phyloP scores from a whole-genome alignment of 2,888 invertebrate species.

The Charanyca ferruginea region DNA sequence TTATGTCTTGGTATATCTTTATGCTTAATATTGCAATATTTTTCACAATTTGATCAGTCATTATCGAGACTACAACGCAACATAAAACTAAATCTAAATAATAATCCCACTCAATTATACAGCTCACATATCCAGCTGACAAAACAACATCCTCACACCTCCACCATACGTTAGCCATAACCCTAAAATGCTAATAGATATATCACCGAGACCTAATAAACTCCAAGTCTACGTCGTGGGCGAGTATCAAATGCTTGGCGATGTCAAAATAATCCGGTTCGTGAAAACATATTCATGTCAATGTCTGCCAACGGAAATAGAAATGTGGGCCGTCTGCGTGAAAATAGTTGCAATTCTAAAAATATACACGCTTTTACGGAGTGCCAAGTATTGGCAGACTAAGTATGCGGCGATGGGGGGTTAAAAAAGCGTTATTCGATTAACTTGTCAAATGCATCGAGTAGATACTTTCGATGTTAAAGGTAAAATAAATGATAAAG shows the following conservation, averaged over 20 bases:
- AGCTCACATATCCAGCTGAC: background rate
- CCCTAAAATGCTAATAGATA: constrained; percentile 40
- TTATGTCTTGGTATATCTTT: too few species aligned
- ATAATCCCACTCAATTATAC: background rate
- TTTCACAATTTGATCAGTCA: background rate
- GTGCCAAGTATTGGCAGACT: constrained; percentile 38
- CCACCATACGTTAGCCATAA: constrained; percentile 13
- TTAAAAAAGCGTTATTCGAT: constrained; percentile 32
- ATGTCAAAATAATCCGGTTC: constrained; percentile 60
- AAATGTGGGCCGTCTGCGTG: constrained; percentile 49
- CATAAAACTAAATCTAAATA: constrained; percentile 5
- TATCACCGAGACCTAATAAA: constrained; percentile 44
- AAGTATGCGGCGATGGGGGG: constrained; percentile 20
- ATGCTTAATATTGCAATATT: too few species aligned
- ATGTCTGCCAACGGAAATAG: constrained; percentile 66
- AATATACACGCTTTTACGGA: constrained; percentile 38
- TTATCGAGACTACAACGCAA: background rate
- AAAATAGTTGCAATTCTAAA: constrained; percentile 58
- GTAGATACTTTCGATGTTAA: background rate
- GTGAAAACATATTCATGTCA: constrained; percentile 62
- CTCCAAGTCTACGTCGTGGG: constrained; percentile 30
- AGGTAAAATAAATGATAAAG: too few species aligned
- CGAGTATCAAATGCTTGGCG: constrained; percentile 50
- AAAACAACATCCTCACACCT: background rate
- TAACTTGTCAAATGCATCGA: constrained; percentile 31